Percentiles rank a stretch among this genome's conserved stretches.
Conservation (phyloP, 2,797 vertebrate genomes). For the Jordanella pulchra region DNA sequence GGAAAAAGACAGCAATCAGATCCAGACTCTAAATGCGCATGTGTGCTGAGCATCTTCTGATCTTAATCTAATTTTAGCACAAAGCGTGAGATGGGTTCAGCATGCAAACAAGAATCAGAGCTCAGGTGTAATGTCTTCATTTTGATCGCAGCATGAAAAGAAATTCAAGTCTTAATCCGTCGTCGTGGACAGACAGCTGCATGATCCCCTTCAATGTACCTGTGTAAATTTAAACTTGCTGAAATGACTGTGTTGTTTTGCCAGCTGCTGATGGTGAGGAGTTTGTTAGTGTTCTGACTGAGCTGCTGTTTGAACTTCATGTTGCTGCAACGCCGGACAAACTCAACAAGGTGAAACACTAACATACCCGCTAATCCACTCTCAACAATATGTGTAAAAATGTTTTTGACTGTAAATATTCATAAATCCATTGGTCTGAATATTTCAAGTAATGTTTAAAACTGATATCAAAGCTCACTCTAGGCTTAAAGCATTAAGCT, state of each 20-base stretch:
- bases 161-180: slow-evolving; percentile 29
- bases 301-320: slow-evolving; percentile 96
- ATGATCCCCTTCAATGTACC: slow-evolving; percentile 7
- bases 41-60: slow-evolving; percentile 4
- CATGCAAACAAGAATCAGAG: slow-evolving; percentile 23
- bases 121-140: slow-evolving; percentile 8
- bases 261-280: slow-evolving; percentile 83
- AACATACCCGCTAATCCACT: not conserved
- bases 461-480: not conserved
- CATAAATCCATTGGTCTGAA: not conserved
- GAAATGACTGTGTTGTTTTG: not conserved
- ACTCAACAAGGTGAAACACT: slow-evolving; percentile 90
- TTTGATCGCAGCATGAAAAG: slow-evolving; percentile 43
- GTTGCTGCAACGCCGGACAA: slow-evolving; percentile 97
- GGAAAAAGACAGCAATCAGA: slow-evolving; percentile 11
- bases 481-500: not conserved
- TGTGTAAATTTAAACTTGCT: not conserved
- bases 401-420: not conserved
- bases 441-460: not conserved
- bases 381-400: not conserved
- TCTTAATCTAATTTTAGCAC: slow-evolving; percentile 14
- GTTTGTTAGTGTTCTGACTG: slow-evolving; percentile 92
- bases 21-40: slow-evolving; percentile 44
- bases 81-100: slow-evolving; percentile 21
- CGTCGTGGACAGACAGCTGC: slow-evolving; percentile 24